phyloP scores from a whole-genome alignment of 1,140 invertebrate genomes.

The Hesperophylax magnus region DNA sequence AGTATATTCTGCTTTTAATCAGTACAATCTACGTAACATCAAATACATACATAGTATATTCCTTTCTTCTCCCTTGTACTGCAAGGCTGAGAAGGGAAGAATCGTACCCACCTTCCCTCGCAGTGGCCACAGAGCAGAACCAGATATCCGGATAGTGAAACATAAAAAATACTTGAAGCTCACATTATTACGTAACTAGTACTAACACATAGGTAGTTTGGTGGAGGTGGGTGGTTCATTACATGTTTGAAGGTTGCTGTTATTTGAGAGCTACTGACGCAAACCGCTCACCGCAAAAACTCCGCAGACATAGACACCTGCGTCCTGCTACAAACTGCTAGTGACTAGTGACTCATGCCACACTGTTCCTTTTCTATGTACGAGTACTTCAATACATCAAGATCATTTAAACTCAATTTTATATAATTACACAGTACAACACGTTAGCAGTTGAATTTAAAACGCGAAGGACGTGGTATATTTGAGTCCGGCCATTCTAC shows the following conservation, averaged over 20 bases:
- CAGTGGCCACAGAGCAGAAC: background rate
- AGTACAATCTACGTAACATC: too few species aligned
- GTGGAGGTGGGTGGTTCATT: too few species aligned
- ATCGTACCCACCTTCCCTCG: background rate
- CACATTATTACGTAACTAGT: background rate
- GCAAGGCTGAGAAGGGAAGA: too few species aligned
- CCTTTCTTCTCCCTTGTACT: too few species aligned
- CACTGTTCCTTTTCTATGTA: too few species aligned
- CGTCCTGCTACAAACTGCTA: background rate
- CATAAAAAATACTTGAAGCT: background rate
- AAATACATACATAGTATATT: too few species aligned
- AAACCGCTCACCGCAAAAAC: conserved; percentile 21
- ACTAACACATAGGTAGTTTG: too few species aligned
- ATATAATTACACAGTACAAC: conserved; percentile 1
- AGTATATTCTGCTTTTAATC: too few species aligned
- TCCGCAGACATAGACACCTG: conserved; percentile 23
- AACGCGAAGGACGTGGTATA: background rate
- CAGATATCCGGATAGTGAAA: background rate
- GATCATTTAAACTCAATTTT: background rate
- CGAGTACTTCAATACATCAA: too few species aligned
- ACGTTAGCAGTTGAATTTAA: background rate
- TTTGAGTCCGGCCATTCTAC: too few species aligned
- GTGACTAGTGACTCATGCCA: background rate
- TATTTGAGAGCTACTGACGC: conserved; percentile 9
- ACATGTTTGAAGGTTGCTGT: conserved; percentile 23